Percentiles rank a stretch among this genome's conserved stretches.
These are phyloP conservation scores for Thinocorus orbignyianus DNA, from an alignment of 2,113 vertebrate species.

Conservation along the genomic window DNA sequence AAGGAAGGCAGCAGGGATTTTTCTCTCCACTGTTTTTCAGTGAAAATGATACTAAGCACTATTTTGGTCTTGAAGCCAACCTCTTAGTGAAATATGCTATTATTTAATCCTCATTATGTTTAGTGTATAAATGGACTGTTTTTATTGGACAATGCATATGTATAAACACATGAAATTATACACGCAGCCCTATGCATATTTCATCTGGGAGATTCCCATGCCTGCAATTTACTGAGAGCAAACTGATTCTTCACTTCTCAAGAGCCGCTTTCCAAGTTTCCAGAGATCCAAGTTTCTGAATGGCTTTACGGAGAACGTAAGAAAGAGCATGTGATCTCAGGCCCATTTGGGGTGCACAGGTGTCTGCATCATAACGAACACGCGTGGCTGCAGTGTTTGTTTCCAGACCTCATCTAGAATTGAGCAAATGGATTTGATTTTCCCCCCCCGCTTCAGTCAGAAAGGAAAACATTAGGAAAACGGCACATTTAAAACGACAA, in stretches of 20 bases:
- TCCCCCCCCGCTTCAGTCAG: neutral
- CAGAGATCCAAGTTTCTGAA: neutral
- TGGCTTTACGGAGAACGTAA: neutral
- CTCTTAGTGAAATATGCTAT: conserved; percentile 23
- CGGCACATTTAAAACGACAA: neutral
- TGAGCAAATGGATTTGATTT: neutral
- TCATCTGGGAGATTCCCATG: conserved; percentile 32
- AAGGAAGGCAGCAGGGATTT: neutral
- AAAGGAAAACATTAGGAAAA: neutral
- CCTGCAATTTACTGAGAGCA: conserved; percentile 1
- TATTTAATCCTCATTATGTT: conserved; percentile 27
- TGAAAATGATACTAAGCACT: neutral
- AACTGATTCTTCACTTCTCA: neutral
- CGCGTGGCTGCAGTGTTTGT: neutral
- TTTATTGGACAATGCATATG: conserved; percentile 28
- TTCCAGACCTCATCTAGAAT: neutral
- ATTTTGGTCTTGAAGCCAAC: neutral
- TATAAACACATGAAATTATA: conserved; percentile 36
- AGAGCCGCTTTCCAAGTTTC: neutral
- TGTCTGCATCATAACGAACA: neutral
- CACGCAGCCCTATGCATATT: neutral
- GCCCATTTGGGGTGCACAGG: neutral
- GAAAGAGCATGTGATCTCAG: neutral
- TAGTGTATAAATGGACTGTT: conserved; percentile 28
- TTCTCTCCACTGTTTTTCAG: neutral